Percentiles rank a stretch among this genome's conserved stretches.
Evolutionary conservation across 2,888 invertebrate genomes (phyloP).

Genomic region (Eristalis intricaria): DNA sequence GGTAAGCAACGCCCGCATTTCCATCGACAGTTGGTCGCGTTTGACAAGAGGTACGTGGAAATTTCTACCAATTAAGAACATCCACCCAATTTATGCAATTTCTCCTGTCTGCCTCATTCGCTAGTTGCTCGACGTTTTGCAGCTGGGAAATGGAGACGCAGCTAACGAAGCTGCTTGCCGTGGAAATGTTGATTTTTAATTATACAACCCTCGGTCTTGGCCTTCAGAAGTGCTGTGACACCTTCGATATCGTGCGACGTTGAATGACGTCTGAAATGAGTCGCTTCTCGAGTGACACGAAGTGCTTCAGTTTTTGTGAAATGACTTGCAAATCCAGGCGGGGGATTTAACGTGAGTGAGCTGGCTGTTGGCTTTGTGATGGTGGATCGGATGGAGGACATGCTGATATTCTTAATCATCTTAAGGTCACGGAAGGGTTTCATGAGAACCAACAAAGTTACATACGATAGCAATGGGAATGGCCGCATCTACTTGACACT

Average conservation of each 20-base stretch:
- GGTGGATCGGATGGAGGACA: too few species aligned
- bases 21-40: background rate
- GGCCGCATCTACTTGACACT: too few species aligned
- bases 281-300: background rate
- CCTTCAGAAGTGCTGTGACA: background rate
- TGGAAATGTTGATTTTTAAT: background rate
- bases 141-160: background rate
- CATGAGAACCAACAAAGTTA: too few species aligned
- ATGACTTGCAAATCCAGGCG: too few species aligned
- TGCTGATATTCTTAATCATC: too few species aligned
- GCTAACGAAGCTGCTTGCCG: background rate
- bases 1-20: background rate
- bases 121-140: background rate
- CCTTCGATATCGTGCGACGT: background rate
- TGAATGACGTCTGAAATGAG: background rate
- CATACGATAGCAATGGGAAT: too few species aligned
- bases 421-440: too few species aligned
- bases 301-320: background rate
- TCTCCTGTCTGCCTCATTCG: background rate
- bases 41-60: background rate
- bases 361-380: too few species aligned
- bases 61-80: constrained; percentile 28
- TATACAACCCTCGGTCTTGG: background rate
- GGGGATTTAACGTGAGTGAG: too few species aligned
- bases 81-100: constrained; percentile 39